phyloP scores from a whole-genome alignment of 2,113 vertebrate genomes.

The Gorsachius goisagi region DNA sequence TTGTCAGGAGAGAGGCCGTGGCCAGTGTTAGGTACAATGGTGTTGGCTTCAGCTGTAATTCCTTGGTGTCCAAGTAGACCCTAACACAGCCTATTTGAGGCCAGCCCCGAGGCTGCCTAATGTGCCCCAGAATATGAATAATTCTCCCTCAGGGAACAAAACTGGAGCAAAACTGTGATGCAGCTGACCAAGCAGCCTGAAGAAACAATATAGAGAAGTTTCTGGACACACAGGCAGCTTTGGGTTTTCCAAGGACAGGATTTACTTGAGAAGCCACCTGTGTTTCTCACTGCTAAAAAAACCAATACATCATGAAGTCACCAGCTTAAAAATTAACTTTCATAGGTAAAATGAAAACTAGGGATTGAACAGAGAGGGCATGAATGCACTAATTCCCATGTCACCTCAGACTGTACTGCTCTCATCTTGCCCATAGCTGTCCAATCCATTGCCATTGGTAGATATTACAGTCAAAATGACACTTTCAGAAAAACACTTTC shows the following conservation, averaged over 20 bases:
- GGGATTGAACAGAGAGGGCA: not conserved
- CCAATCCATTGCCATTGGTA: not conserved
- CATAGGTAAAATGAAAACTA: not conserved
- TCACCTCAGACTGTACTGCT: not conserved
- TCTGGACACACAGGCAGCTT: not conserved
- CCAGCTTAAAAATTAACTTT: not conserved
- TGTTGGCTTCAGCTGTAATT: not conserved
- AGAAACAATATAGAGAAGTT: not conserved
- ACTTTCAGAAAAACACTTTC: not conserved
- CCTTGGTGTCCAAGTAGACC: not conserved
- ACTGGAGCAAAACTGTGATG: not conserved
- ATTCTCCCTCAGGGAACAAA: not conserved
- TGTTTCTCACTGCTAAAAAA: not conserved
- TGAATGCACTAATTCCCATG: not conserved
- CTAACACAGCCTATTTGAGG: accelerated
- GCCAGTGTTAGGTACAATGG: not conserved
- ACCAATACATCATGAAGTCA: not conserved
- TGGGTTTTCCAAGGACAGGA: not conserved
- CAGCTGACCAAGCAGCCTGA: not conserved
- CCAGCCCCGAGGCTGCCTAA: not conserved
- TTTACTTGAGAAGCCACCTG: not conserved
- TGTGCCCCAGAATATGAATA: not conserved
- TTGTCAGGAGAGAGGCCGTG: not conserved
- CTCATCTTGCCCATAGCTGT: not conserved
- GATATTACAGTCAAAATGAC: not conserved